Percentiles rank a stretch among this genome's conserved stretches.
Conservation (phyloP, 2,113 vertebrate species). For the Megaceryle maxima region DNA sequence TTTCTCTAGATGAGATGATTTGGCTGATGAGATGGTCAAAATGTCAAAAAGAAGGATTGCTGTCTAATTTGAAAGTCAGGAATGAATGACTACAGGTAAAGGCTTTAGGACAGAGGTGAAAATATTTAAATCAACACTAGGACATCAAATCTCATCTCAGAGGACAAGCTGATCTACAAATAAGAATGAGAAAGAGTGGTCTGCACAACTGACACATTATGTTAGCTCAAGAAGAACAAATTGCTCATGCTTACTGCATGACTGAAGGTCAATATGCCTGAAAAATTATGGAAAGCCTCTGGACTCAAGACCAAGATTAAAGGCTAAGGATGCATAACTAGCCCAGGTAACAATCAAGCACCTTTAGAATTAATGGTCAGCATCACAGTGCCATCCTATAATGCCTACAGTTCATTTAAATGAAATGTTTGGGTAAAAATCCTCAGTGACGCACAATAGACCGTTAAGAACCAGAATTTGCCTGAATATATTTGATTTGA, state of each 20-base stretch:
- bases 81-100: neutral
- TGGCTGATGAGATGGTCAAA: neutral
- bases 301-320: conserved; percentile 2
- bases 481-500: neutral
- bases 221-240: conserved; percentile 48
- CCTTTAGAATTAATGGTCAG: neutral
- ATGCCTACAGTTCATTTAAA: neutral
- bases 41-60: neutral
- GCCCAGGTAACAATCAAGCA: neutral
- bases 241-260: conserved; percentile 9
- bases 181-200: neutral
- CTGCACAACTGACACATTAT: neutral
- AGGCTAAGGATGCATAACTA: conserved; percentile 24
- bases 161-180: conserved; percentile 26
- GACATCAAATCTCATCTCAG: neutral
- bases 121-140: neutral
- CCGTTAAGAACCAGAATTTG: neutral
- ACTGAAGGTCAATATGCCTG: conserved; percentile 50
- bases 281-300: conserved; percentile 38
- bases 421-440: neutral
- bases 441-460: neutral
- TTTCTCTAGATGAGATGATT: neutral
- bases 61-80: neutral
- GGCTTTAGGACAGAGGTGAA: neutral
- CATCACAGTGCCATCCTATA: neutral